Base-by-base conservation (phyloP, 1,140 invertebrate species). In the Antheraea pernyi region DNA sequence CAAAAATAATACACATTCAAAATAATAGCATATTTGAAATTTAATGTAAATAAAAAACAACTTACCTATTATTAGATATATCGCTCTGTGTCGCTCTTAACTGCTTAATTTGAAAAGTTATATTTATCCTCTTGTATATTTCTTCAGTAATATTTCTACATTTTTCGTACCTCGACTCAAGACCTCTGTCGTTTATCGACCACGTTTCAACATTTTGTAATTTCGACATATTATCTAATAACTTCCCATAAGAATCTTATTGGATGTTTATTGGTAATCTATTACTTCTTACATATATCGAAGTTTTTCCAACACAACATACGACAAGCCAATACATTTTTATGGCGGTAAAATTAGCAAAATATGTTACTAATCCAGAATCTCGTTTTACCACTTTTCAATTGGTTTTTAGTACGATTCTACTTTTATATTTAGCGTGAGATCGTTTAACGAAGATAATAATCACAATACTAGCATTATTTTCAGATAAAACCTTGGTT, bases 121-220 rank as follows among this genome's bases (percentile, higher is more conserved):
- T 89, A 75, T 92, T 87, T 59, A 92, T 92, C 65, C 90, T 83
- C 61, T 92, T 92, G 65, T 92, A 92, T 71, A 92, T 92, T 69
- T 92, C 90, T 61, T 91, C 88, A 9, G 90, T 85, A 8, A 92
- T 92, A 72, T 92, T 85, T 16, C 80, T 78, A 80, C 90, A 92
- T 80, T 92, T 92, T 71, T 92, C 88, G 59, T 90, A 87, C 61
- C 85, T 91, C 0, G 86, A 76, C 66, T 88, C 75, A 11, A 86
- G 66, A 9, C 74, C 70, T 61, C 88, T 80, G 37, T 72, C 79
- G 8, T 74, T 16, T 11, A 85, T 73, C 4, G 82, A 75, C 88
- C 86, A 91, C 36, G 79, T 64, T 7, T 71, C 71, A 67, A 83
- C 80, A 39, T 74, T 84, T 10, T 86, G 80, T 67, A 92, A 39